Evolutionary conservation across 2,797 vertebrate genomes (phyloP).

Genomic region (Aythya fuligula): DNA sequence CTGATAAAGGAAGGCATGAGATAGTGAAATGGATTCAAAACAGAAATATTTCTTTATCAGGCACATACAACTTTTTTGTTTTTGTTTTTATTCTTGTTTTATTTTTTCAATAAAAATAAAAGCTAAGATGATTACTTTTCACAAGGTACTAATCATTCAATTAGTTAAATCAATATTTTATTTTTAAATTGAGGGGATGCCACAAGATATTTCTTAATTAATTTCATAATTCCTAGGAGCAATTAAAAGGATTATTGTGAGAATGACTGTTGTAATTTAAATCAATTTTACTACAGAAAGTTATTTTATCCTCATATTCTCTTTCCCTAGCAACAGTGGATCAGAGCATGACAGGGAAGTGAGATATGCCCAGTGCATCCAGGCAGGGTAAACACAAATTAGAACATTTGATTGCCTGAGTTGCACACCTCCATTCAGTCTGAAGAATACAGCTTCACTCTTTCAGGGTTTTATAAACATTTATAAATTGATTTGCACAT

Average conservation of each 20-base stretch:
- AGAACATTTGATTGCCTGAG: neutral
- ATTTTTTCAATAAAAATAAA: neutral
- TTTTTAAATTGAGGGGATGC: conserved; percentile 57
- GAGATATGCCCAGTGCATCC: conserved; percentile 12
- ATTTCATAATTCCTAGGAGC: conserved; percentile 63
- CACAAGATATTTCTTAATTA: conserved; percentile 68
- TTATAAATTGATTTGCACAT: neutral
- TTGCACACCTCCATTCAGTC: neutral
- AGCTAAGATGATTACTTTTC: conserved; percentile 20
- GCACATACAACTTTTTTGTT: neutral
- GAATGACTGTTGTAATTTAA: conserved; percentile 61
- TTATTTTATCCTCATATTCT: conserved; percentile 6
- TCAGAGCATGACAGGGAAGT: conserved; percentile 26
- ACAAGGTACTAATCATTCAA: conserved; percentile 32
- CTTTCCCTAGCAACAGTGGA: conserved; percentile 41
- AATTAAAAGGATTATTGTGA: conserved; percentile 65
- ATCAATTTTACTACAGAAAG: conserved; percentile 59
- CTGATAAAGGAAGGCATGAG: conserved; percentile 25
- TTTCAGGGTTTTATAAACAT: neutral
- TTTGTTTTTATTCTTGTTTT: neutral
- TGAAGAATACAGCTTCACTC: neutral
- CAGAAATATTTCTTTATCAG: conserved; percentile 21
- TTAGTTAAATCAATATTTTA: conserved; percentile 67
- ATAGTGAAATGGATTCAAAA: conserved; percentile 28
- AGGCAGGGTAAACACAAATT: neutral